A percentile compares a stretch with the other conserved stretches of the same genome.
These are phyloP conservation scores for Macquaria ambigua DNA, from an alignment of 2,113 vertebrate genomes.

Conservation along the genomic window DNA sequence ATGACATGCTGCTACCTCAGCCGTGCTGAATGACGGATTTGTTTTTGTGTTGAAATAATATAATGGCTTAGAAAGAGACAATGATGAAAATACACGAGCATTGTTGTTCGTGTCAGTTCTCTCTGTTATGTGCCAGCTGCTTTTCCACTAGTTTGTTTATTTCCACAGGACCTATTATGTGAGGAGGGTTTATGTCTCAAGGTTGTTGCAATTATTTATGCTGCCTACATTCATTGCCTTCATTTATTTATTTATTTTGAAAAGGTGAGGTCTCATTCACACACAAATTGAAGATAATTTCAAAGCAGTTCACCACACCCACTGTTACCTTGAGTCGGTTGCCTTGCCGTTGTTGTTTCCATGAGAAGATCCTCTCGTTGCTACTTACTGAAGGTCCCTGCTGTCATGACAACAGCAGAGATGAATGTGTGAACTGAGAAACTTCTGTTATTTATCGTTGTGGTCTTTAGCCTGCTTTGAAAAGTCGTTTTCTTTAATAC, in stretches of 20 bases:
- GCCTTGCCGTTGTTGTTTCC: conserved; percentile 11
- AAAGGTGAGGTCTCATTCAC: background rate
- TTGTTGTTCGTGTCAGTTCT: background rate
- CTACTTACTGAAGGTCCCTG: conserved; percentile 26
- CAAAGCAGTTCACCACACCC: conserved; percentile 20
- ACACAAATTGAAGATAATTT: conserved; percentile 8
- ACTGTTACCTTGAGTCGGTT: conserved; percentile 50
- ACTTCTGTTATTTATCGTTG: background rate
- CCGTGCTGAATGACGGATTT: background rate
- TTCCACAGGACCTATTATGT: background rate
- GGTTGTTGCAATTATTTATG: conserved; percentile 25
- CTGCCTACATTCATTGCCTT: conserved; percentile 34
- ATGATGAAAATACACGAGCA: background rate
- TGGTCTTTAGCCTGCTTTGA: conserved; percentile 15
- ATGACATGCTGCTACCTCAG: background rate
- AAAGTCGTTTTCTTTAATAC: background rate
- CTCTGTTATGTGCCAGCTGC: background rate
- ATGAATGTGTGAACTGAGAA: conserved; percentile 22
- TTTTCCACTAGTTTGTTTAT: conserved; percentile 2
- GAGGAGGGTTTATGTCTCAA: background rate
- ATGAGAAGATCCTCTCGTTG: conserved; percentile 33
- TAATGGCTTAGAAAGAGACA: background rate
- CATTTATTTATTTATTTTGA: background rate
- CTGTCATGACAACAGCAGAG: conserved; percentile 77
- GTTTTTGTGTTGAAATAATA: background rate